phyloP scores from a whole-genome alignment of 2,797 vertebrate genomes.

The Prunella strophiata region DNA sequence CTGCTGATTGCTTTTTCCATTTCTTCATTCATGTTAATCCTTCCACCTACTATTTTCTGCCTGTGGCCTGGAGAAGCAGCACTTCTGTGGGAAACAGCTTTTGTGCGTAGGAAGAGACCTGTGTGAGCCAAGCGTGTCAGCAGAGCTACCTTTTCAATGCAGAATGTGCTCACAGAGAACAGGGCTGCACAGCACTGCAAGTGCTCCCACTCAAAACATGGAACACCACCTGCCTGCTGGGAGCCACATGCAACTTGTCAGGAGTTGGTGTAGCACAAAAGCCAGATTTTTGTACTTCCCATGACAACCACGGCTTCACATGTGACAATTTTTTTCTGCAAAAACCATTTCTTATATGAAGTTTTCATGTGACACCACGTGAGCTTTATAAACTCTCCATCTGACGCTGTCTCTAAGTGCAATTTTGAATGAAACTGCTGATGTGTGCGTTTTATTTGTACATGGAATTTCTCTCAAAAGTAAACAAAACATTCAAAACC shows the following conservation, averaged over 20 bases:
- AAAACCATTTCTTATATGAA: background rate
- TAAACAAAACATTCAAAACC: constrained; percentile 23
- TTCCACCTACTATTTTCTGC: constrained; percentile 23
- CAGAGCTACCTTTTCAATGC: background rate
- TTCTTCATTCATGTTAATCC: constrained; percentile 41
- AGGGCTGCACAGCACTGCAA: background rate
- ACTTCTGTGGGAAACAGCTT: constrained; percentile 12
- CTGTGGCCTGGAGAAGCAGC: constrained; percentile 19
- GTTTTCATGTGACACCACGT: background rate
- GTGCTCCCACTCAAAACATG: background rate
- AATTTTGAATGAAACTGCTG: constrained; percentile 4
- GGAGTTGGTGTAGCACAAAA: background rate
- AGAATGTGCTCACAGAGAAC: background rate
- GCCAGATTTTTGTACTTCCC: background rate
- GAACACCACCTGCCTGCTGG: background rate
- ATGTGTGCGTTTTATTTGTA: background rate
- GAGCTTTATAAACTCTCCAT: background rate
- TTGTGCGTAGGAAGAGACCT: background rate
- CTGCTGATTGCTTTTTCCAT: constrained; percentile 2
- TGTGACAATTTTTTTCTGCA: background rate
- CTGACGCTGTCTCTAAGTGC: background rate
- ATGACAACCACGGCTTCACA: background rate
- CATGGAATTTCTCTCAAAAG: background rate
- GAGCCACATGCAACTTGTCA: background rate
- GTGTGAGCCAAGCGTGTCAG: background rate